Conservation (phyloP, 2,113 vertebrate genomes). For the Notarius lentiginosus region DNA sequence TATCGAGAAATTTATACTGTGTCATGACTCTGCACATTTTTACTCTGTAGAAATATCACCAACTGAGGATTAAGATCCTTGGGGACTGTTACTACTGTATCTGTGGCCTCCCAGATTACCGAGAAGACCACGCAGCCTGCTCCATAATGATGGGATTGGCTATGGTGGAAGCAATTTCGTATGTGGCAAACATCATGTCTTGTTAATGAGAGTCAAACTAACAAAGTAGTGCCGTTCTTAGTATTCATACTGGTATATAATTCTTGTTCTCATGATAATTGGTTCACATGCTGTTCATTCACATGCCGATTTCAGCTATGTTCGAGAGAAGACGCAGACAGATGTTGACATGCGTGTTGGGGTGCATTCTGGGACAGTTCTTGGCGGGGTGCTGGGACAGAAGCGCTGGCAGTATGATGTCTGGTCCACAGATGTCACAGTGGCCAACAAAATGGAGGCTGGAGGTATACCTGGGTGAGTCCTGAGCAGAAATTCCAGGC, state of each 20-base stretch:
- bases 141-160: conserved; percentile 97
- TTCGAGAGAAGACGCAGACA: conserved; percentile 89
- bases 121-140: conserved; percentile 89
- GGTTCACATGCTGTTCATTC: neutral
- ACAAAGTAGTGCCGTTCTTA: neutral
- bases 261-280: neutral
- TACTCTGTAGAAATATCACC: conserved; percentile 84
- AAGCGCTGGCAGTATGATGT: conserved; percentile 96
- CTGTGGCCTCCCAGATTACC: conserved; percentile 90
- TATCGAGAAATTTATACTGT: neutral
- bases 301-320: conserved; percentile 73
- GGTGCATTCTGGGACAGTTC: conserved; percentile 89
- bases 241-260: neutral
- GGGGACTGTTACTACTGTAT: conserved; percentile 98
- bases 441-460: conserved; percentile 96
- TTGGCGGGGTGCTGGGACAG: conserved; percentile 91
- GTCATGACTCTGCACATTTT: neutral
- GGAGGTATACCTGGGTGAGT: conserved; percentile 90
- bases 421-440: conserved; percentile 93
- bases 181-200: conserved; percentile 58
- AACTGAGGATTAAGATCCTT: conserved; percentile 93
- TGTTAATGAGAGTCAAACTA: neutral
- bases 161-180: conserved; percentile 98
- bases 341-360: conserved; percentile 95
- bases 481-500: neutral